Evolutionary conservation across 2,888 invertebrate species (phyloP).

Genomic region (Heliothis peltigera): DNA sequence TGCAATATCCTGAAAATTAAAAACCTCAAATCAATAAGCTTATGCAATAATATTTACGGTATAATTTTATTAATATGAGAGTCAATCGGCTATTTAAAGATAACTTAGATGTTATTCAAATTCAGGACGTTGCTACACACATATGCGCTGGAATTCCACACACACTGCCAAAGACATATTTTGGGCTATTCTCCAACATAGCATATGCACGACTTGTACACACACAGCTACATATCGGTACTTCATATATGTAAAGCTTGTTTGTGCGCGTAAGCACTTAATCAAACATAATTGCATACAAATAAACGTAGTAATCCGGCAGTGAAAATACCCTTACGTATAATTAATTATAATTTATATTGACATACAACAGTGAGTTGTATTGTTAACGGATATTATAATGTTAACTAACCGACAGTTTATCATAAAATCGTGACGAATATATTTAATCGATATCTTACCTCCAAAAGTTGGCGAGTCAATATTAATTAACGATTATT

Average conservation of each 20-base stretch:
- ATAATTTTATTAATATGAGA: no score
- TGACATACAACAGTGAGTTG: slow-evolving; percentile 52
- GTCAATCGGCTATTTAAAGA: no score
- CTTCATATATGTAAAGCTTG: not conserved
- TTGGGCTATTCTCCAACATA: no score
- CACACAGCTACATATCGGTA: not conserved
- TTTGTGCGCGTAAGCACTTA: slow-evolving; percentile 27
- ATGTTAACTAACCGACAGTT: slow-evolving; percentile 33
- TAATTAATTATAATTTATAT: slow-evolving; percentile 56
- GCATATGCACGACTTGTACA: no score
- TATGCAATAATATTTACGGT: no score
- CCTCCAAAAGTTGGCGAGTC: slow-evolving; percentile 21
- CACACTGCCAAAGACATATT: no score
- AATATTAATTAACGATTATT: slow-evolving; percentile 39
- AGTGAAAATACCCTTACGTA: slow-evolving; percentile 52
- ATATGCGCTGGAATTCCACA: no score
- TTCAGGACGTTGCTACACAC: no score
- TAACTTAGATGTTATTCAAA: no score
- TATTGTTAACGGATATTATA: slow-evolving; percentile 61
- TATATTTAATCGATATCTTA: slow-evolving; percentile 20
- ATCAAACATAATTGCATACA: slow-evolving; percentile 54
- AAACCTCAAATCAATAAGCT: no score
- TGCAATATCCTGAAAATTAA: no score
- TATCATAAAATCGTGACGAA: slow-evolving; percentile 38
- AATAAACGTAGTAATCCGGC: slow-evolving; percentile 47